These are phyloP conservation scores for Perdita meconis DNA, from an alignment of 2,888 invertebrate genomes.

Conservation along the genomic window DNA sequence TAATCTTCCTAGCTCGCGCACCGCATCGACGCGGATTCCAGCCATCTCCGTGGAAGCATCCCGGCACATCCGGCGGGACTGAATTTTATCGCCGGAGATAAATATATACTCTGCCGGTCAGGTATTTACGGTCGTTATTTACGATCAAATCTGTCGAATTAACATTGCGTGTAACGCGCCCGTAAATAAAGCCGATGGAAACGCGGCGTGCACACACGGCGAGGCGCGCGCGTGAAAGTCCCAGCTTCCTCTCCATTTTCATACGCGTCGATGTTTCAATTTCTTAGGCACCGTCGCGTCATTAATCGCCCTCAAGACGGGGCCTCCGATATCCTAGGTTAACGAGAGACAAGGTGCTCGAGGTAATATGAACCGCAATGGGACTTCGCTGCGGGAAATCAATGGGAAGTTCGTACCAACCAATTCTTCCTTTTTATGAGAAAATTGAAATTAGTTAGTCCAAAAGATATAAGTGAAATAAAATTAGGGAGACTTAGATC, in stretches of 20 bases:
- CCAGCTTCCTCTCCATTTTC: slow-evolving; percentile 25
- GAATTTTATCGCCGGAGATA: slow-evolving; percentile 68
- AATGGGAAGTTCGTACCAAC: too few relatives aligned
- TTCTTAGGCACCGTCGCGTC: slow-evolving; percentile 20
- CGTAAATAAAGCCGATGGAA: slow-evolving; percentile 71
- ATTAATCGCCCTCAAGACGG: neutral
- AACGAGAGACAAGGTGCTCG: neutral
- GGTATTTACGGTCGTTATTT: slow-evolving; percentile 71
- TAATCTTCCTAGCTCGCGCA: slow-evolving; percentile 40
- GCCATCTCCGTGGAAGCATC: slow-evolving; percentile 39
- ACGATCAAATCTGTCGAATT: slow-evolving; percentile 74
- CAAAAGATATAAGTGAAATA: too few relatives aligned
- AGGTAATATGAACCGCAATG: neutral
- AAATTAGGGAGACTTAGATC: too few relatives aligned
- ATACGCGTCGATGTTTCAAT: slow-evolving; percentile 32
- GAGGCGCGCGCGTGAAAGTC: slow-evolving; percentile 41
- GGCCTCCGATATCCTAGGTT: neutral
- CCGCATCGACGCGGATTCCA: slow-evolving; percentile 50
- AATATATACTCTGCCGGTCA: slow-evolving; percentile 54
- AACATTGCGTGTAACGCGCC: slow-evolving; percentile 75
- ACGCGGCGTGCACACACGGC: slow-evolving; percentile 27
- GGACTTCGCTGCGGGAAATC: too few relatives aligned
- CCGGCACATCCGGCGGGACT: slow-evolving; percentile 42
- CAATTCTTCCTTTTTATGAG: too few relatives aligned
- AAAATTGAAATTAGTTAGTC: too few relatives aligned